Base-by-base conservation (phyloP, 2,888 invertebrate genomes). In the Andrena fulva region DNA sequence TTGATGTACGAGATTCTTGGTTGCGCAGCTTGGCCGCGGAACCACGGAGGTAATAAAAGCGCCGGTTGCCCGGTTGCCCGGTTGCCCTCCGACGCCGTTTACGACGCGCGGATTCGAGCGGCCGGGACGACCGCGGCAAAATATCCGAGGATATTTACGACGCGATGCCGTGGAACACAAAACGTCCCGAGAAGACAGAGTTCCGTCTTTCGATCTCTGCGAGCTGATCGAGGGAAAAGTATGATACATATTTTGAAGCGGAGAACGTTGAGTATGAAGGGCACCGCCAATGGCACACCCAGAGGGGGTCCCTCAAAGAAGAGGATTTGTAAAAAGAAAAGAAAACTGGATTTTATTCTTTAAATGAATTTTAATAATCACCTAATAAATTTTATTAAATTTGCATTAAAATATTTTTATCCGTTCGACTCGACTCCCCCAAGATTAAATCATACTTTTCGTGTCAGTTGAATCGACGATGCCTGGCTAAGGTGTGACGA, bases 21-120 rank as follows among this genome's bases (percentile, higher is more conserved):
- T 77, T 77, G 35, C 54, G 67, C 60, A 60, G 66, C 60, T 70
- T 68, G 71, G 56, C 68, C 82, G 82, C 72, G 56, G 62, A 50
- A 77, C 69, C 52, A 6, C 16, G 27, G 71, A 33, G 52, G 52
- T 20, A 72, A 72, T 72, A 72, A 72, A 72, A 72, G 62, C 62
- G 62, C 12, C 16, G 24, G 31, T 12, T 42, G 6, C 48, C 42
- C 42, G 20, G 20, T 20, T 20, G 20, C 20, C 12, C 16, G 24
- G 31, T 12, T 42, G 6, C 48, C 42, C 42, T 7, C n/a, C 16
- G 62, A n/a, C 33, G 5, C 33, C 33, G 52, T 72, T 72, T 72
- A 72, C 72, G 63, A 71, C 16, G 48, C 33, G 31, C 29, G 42
- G 42, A 60, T 60, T 12, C 48, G 24, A 54, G 33, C 20, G 12